Base-by-base conservation (phyloP, 2,888 invertebrate species). In the Adelognathus sp. region DNA sequence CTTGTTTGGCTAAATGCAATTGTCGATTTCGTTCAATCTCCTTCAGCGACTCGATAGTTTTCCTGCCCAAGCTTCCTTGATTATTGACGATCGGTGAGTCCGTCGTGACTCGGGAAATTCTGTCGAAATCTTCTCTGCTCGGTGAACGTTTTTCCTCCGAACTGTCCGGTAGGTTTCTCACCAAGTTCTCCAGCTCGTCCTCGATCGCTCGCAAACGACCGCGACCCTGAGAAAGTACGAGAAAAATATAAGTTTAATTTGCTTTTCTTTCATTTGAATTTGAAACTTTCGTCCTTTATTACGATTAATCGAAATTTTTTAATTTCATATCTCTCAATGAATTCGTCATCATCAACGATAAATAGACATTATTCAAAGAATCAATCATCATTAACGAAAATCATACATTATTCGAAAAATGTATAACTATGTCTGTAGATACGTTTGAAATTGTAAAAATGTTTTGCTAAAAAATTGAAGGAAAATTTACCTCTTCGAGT, bases 1-100 rank as follows among this genome's bases (percentile, higher is more conserved):
- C 98, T 95, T 98, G 97, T 91, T 97, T 97, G 81, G 96, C 97
- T 88, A 98, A 93, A 93, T 97, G 95, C 84, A 96, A 93, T 88
- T 97, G 95, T 71, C 98, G 93, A 91, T 97, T 97, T 86, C 96
- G 94, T 91, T 98, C 98, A 78, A 98, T 97, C 92, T 98, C 97
- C 92, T 96, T 96, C 76, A 98, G 93, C 83, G 97, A 97, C 85
- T 97, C 97, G 83, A 97, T 93, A 0, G 97, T 96, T 87, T 96
- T 95, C 78, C 95, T 94, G 16, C 96, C 96, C 50, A 96, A 91
- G 2, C 95, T 94, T 69, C 94, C 94, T 3, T 95, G 93, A 72
- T 95, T 92, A 70, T 90, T 90, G 67, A 92, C 92, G 75, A 97
- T 94, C 2, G 97, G 97, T 0, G 97, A 96, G 89, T 96, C 95